Evolutionary conservation across 2,888 invertebrate genomes (phyloP), one percentile per base, ranked within the genome.

Genomic region (Hirudinaria manillensis): DNA sequence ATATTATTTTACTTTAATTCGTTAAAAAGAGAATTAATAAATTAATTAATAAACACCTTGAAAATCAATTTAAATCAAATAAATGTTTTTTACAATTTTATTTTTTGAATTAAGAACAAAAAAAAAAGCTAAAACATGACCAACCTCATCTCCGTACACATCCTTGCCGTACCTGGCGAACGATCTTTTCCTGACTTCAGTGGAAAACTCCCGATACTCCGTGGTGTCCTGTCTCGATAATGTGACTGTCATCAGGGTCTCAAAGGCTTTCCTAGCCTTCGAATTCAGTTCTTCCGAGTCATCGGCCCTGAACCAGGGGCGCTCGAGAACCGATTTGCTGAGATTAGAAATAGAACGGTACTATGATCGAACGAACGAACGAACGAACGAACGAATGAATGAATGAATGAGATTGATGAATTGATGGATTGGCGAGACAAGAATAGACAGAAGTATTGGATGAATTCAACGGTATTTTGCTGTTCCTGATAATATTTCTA

Each of bases 271-370:
- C 56, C 79, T 75, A 6, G 84, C 84, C 70, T 91, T 89, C 80
- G 90, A 89, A 85, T 97, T 97, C 74, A 91, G 89, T 80, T 91
- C 92, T 0, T 88, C 88, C 0, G 91, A 90, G 82, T 95, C 96
- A 45, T 89, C 89, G 79, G 89, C 89, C 77, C 92, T 89, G 81
- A 89, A 90, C 98, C 98, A 98, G 0, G 97, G 97, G 80, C 90
- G 89, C 74, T 84, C 82, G 53, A 83, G 84, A 51, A 83, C 82
- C 71, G 84, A 82, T 78, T 85, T 83, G 78, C 86, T 86, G 80
- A 16, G 68, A 24, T 29, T 29, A 16, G 6, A 3, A 10, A n/a
- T 10, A 24, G 61, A n/a, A 4, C 21, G 29, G 19, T 16, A 7
- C 7, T 3, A 61, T 7, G 19, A 3, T 6, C 21, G 61, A 13